A percentile compares a stretch with the other conserved stretches of the same genome.
Evolutionary conservation across 2,797 vertebrate species (phyloP).

Genomic region (Aulostomus chinensis): DNA sequence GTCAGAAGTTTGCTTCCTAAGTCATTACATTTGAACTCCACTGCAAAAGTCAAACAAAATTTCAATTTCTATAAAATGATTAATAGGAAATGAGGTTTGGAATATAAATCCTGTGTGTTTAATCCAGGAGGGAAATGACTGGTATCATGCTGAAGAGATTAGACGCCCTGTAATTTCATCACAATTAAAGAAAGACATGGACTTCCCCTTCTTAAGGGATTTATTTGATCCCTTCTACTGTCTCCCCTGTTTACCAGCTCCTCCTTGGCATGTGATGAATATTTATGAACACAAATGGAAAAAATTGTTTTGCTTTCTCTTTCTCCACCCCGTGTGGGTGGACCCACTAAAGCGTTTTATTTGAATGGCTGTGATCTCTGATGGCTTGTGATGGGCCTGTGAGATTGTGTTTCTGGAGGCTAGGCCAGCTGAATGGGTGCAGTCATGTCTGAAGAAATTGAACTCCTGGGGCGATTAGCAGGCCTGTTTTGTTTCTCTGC

Average conservation of each 20-base stretch:
- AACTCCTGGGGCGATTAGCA: slow-evolving; percentile 79
- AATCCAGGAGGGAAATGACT: slow-evolving; percentile 75
- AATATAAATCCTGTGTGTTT: slow-evolving; percentile 69
- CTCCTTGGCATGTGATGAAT: slow-evolving; percentile 67
- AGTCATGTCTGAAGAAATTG: slow-evolving; percentile 80
- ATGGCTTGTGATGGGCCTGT: slow-evolving; percentile 71
- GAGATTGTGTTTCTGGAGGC: slow-evolving; percentile 83
- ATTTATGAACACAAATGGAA: slow-evolving; percentile 75
- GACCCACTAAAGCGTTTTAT: slow-evolving; percentile 76
- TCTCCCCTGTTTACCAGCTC: slow-evolving; percentile 66
- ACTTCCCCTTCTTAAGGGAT: slow-evolving; percentile 72
- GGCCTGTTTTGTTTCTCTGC: slow-evolving; percentile 77
- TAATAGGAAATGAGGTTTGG: slow-evolving; percentile 73
- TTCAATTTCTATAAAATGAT: slow-evolving; percentile 63
- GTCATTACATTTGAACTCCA: slow-evolving; percentile 45
- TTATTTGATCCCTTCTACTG: slow-evolving; percentile 70
- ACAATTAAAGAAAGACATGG: slow-evolving; percentile 78
- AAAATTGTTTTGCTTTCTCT: slow-evolving; percentile 72
- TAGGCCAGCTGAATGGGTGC: slow-evolving; percentile 76
- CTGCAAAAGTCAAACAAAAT: slow-evolving; percentile 41
- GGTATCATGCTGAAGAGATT: slow-evolving; percentile 77
- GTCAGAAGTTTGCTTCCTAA: slow-evolving; percentile 46
- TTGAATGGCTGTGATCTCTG: slow-evolving; percentile 73
- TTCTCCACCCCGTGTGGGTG: slow-evolving; percentile 53
- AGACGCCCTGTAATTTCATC: slow-evolving; percentile 81